Evolutionary conservation across 2,797 vertebrate genomes (phyloP), one percentile per base, ranked within the genome.

Genomic region (Lycodopsis pacificus): DNA sequence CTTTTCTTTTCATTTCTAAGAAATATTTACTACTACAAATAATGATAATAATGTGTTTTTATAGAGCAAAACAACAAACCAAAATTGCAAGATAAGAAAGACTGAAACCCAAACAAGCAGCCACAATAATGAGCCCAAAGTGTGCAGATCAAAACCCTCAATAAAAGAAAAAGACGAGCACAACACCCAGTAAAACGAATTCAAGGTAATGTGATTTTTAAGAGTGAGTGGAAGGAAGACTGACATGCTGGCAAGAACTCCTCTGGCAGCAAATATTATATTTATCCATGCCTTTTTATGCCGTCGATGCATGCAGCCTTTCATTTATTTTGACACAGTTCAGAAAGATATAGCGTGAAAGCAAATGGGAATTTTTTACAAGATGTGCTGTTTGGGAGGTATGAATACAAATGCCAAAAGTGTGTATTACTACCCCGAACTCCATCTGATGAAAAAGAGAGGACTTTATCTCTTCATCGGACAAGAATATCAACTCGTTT

Each of bases 241-340:
- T 65, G 42, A 64, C 15, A 76, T 57, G 53, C 32, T 70, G 53
- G 64, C 44, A 42, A 42, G 30, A 71, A 36, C 48, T 80, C 67
- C 30, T 70, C 65, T 61, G 49, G 49, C 46, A 71, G 61, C 10
- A 62, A 63, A 73, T 73, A n/a, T 34, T 14, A 51, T 54, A 73
- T 78, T 76, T 42, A 67, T 79, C 62, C n/a, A 76, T 20, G 73
- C 65, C 22, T 53, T 65, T 82, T 80, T 27, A 75, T 73, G 65
- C 17, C 63, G 56, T 54, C 20, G 7, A 54, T 61, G 32, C 56
- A 20, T 36, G 46, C 81, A 51, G 25, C 34, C 40, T 78, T 42
- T 53, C 0, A 65, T 70, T 76, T 71, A 8, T 81, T 77, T 79
- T 36, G 65, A 71, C 32, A 15, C 17, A 27, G 34, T 34, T 25